Conservation (phyloP, 2,797 vertebrate genomes). For the Zalophus californianus region DNA sequence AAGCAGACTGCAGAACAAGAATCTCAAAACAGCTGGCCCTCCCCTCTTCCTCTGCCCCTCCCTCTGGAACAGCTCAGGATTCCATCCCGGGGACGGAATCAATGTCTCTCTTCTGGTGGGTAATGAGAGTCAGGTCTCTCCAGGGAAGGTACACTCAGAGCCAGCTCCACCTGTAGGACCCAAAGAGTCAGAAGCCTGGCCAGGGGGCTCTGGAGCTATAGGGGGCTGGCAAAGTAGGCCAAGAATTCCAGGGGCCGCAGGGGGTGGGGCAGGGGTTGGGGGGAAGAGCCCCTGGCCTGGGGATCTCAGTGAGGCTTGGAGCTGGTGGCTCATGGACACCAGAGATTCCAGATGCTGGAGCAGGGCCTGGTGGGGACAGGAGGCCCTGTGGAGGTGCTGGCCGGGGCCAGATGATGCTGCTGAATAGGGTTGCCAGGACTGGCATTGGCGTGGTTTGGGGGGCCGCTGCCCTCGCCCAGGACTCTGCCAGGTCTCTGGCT, state of each 20-base stretch:
- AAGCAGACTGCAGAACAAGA: constrained; percentile 23
- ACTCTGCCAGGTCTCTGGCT: not conserved
- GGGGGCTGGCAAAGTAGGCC: not conserved
- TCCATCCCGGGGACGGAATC: not conserved
- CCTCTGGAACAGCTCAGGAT: not conserved
- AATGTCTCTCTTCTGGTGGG: not conserved
- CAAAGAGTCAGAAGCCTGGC: not conserved
- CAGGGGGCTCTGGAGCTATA: not conserved
- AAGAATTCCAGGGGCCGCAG: not conserved
- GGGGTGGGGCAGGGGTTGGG: not conserved
- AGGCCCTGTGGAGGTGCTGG: constrained; percentile 24
- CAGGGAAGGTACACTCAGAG: not conserved
- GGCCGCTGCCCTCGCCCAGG: not conserved
- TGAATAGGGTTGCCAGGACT: not conserved
- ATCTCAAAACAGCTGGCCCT: not conserved
- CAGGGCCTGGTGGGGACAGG: constrained; percentile 63
- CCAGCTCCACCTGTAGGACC: not conserved
- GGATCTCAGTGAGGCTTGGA: constrained; percentile 71
- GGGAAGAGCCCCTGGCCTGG: not conserved
- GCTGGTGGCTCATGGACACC: constrained; percentile 63
- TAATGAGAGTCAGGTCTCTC: not conserved
- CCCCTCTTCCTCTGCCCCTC: not conserved
- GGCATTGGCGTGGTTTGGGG: not conserved
- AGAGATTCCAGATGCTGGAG: constrained; percentile 74
- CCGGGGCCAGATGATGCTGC: not conserved